Conservation (phyloP, 2,113 vertebrate genomes). For the Aegypius monachus region DNA sequence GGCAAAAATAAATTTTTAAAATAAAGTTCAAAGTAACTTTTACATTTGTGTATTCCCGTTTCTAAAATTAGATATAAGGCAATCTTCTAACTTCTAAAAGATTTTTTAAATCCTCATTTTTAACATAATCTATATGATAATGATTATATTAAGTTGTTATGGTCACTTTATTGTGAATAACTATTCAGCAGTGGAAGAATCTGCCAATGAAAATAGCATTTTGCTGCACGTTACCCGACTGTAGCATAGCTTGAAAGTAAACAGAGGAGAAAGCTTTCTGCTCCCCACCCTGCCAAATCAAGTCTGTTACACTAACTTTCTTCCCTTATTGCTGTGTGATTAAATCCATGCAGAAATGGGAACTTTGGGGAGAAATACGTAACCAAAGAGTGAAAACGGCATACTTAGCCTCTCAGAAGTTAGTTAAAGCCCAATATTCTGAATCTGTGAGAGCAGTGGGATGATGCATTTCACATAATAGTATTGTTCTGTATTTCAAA, state of each 20-base stretch:
- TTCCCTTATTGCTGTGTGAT: background rate
- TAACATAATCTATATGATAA: background rate
- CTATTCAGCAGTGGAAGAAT: background rate
- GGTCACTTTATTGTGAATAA: background rate
- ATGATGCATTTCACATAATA: background rate
- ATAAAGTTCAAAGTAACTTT: background rate
- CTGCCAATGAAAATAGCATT: background rate
- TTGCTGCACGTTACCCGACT: background rate
- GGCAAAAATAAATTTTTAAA: background rate
- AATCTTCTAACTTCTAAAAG: background rate
- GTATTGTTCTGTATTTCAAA: background rate
- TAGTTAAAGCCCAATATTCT: background rate
- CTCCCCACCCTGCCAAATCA: accelerated
- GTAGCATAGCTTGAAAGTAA: background rate
- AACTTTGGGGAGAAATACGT: background rate
- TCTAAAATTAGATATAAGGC: background rate
- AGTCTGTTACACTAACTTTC: background rate
- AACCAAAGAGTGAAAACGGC: background rate
- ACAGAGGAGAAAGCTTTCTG: background rate
- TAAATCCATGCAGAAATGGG: background rate
- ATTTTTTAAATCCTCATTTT: background rate
- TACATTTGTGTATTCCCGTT: background rate
- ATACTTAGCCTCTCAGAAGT: background rate
- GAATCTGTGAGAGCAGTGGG: background rate
- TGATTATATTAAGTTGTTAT: background rate